Percentiles rank a stretch among this genome's conserved stretches.
These are phyloP conservation scores for Bombus superbus DNA, from an alignment of 1,140 invertebrate genomes.

Conservation along the genomic window DNA sequence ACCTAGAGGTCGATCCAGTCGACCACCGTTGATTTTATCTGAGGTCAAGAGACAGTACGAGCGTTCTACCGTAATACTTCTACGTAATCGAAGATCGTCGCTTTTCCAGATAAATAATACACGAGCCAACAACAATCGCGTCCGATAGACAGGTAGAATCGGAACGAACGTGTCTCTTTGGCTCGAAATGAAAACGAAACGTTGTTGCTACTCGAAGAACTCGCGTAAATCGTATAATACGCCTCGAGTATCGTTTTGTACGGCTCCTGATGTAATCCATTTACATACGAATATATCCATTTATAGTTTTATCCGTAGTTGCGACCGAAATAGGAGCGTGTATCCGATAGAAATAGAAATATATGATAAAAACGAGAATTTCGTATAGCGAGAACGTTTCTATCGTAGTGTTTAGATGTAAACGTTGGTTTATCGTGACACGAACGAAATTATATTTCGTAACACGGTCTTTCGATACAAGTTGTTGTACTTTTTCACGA, in stretches of 20 bases:
- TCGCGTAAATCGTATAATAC: no score
- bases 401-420: not conserved
- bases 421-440: not conserved
- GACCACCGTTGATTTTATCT: slow-evolving; percentile 58
- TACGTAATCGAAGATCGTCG: slow-evolving; percentile 11
- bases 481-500: no score
- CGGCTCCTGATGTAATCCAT: no score
- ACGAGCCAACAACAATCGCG: not conserved
- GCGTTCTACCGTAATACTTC: not conserved
- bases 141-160: not conserved
- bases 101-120: slow-evolving; percentile 34
- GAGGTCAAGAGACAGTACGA: slow-evolving; percentile 55
- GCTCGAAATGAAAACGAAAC: not conserved
- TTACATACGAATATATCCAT: no score
- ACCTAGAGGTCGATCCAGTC: slow-evolving; percentile 46
- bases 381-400: not conserved
- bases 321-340: no score
- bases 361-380: not conserved
- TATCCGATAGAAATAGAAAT: not conserved
- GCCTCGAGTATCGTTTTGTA: no score
- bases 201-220: no score
- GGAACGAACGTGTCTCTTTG: no score
- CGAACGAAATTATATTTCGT: not conserved
- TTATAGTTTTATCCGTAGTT: no score
- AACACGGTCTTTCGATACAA: not conserved